A percentile compares a stretch with the other conserved stretches of the same genome.
Evolutionary conservation across 1,140 invertebrate species (phyloP).

Genomic region (Ditylenchus dipsaci): DNA sequence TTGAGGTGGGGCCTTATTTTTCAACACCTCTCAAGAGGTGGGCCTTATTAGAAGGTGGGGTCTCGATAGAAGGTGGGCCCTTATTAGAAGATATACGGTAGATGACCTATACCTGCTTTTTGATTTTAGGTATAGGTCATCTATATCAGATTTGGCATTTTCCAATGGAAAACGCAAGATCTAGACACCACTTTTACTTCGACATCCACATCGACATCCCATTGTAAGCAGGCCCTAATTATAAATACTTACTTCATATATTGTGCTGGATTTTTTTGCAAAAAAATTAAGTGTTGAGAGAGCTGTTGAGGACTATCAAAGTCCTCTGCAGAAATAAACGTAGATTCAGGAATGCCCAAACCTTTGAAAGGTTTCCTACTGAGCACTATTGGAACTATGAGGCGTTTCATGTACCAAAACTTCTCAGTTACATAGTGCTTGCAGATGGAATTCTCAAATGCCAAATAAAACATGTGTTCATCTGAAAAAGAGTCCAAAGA

Average conservation of each 20-base stretch:
- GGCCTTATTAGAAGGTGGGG: too few relatives aligned
- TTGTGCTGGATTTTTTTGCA: background rate
- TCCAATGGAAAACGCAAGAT: too few relatives aligned
- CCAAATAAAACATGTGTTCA: slow-evolving; percentile 47
- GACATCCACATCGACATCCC: too few relatives aligned
- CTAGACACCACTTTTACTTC: too few relatives aligned
- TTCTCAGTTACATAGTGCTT: slow-evolving; percentile 58
- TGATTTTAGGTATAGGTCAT: too few relatives aligned
- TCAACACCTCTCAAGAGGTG: too few relatives aligned
- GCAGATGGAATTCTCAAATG: slow-evolving; percentile 58
- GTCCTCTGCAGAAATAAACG: background rate
- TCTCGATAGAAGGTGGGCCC: too few relatives aligned
- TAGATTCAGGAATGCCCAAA: background rate
- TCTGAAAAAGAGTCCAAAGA: slow-evolving; percentile 12
- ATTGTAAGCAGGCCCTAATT: background rate
- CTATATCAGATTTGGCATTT: too few relatives aligned
- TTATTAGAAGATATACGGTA: too few relatives aligned
- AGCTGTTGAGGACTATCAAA: background rate
- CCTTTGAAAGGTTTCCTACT: background rate
- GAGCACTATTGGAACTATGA: slow-evolving; percentile 12
- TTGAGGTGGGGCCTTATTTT: too few relatives aligned
- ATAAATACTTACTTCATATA: background rate
- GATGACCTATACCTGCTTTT: too few relatives aligned
- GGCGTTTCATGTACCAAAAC: slow-evolving; percentile 22
- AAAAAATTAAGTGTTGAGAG: background rate